These are phyloP conservation scores for Manis pentadactyla DNA, from an alignment of 2,797 vertebrate genomes.

Conservation along the genomic window DNA sequence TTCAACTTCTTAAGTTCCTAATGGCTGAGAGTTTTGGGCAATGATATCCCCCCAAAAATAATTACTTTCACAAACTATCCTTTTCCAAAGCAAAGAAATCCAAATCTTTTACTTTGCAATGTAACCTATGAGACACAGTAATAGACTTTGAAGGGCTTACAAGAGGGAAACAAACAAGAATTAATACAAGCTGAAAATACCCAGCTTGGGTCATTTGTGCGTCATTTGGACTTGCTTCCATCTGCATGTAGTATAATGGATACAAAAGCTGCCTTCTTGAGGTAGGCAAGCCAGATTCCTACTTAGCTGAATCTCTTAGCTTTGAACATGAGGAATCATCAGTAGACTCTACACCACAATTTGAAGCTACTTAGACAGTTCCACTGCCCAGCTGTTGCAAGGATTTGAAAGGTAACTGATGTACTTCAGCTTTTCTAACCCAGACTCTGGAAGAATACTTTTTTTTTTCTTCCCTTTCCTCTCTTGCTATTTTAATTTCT, in stretches of 20 bases:
- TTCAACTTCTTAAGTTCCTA: slow-evolving; percentile 52
- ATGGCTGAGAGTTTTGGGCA: background rate
- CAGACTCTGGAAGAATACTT: background rate
- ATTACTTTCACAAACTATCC: background rate
- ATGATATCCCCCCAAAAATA: background rate
- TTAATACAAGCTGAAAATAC: background rate
- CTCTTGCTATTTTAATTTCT: background rate
- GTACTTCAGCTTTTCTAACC: slow-evolving; percentile 2
- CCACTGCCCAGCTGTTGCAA: background rate
- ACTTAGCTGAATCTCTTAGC: background rate
- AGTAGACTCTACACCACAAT: background rate
- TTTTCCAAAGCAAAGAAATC: slow-evolving; percentile 6
- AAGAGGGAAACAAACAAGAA: background rate
- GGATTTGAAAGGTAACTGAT: slow-evolving; percentile 13
- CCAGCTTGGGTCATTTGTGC: background rate
- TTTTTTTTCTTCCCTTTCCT: background rate
- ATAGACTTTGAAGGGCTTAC: background rate
- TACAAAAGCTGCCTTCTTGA: background rate
- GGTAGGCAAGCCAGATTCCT: background rate
- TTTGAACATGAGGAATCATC: background rate
- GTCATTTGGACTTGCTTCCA: background rate
- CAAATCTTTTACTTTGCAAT: background rate
- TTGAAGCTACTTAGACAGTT: background rate
- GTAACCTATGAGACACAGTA: background rate
- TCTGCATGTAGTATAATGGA: background rate